Percentiles rank a stretch among this genome's conserved stretches.
Conservation (phyloP, 2,888 invertebrate genomes). For the Parochlus steinenii region DNA sequence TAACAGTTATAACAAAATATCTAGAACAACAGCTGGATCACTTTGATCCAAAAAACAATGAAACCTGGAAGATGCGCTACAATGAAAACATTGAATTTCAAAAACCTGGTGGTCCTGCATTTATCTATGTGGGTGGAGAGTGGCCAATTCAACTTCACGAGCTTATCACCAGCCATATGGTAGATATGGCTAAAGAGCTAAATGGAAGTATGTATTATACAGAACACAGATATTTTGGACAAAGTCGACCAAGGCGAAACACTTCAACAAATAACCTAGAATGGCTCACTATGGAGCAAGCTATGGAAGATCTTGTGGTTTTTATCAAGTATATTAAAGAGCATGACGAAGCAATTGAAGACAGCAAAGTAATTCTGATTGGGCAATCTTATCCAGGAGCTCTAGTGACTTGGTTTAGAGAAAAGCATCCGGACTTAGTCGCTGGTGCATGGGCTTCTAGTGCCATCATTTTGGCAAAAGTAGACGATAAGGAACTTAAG, state of each 20-base stretch:
- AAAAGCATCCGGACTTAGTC: conserved; percentile 44
- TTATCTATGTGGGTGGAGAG: conserved; percentile 58
- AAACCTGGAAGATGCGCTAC: conserved; percentile 25
- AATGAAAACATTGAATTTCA: conserved; percentile 33
- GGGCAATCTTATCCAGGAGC: conserved; percentile 52
- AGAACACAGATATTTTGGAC: conserved; percentile 71
- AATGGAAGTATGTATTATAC: conserved; percentile 51
- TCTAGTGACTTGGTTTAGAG: conserved; percentile 50
- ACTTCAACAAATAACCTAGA: conserved; percentile 21
- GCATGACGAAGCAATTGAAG: conserved; percentile 20
- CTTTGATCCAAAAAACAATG: conserved; percentile 13
- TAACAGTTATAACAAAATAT: no score
- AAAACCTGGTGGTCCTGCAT: conserved; percentile 36
- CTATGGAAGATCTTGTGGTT: conserved; percentile 29
- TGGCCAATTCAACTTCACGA: conserved; percentile 44
- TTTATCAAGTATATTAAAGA: conserved; percentile 24
- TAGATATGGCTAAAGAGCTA: conserved; percentile 38
- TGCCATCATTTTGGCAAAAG: conserved; percentile 44
- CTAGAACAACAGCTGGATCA: conserved; percentile 11
- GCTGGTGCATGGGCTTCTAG: conserved; percentile 45
- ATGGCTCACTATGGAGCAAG: conserved; percentile 28
- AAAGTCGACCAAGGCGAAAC: conserved; percentile 42
- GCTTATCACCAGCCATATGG: conserved; percentile 41
- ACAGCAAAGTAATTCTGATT: conserved; percentile 31
- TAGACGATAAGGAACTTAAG: conserved; percentile 35